Percentiles rank a stretch among this genome's conserved stretches.
These are phyloP conservation scores for Lipotes vexillifer DNA, from an alignment of 2,113 vertebrate genomes.

Conservation along the genomic window DNA sequence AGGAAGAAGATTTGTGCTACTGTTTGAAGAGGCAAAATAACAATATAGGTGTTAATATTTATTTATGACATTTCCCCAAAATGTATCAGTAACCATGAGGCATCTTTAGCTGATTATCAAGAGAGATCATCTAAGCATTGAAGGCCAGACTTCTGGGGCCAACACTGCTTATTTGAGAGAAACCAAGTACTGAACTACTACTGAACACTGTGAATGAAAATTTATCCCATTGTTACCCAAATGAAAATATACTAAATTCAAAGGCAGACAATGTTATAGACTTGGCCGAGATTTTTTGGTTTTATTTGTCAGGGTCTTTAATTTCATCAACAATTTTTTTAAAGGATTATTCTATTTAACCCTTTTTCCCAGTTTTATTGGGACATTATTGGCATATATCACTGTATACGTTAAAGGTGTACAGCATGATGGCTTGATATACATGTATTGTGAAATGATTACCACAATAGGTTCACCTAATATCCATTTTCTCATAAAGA, in stretches of 20 bases:
- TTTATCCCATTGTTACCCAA: neutral
- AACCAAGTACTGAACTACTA: neutral
- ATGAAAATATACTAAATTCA: neutral
- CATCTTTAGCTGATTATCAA: neutral
- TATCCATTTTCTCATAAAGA: neutral
- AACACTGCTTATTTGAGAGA: neutral
- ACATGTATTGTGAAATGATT: neutral
- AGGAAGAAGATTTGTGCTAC: neutral
- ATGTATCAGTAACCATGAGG: neutral
- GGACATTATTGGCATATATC: neutral
- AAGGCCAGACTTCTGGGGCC: neutral
- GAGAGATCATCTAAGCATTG: neutral
- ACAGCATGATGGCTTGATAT: neutral
- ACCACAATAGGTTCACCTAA: neutral
- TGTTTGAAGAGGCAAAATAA: neutral
- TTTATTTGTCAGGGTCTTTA: neutral
- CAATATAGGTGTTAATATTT: neutral
- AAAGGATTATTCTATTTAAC: neutral
- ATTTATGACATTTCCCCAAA: neutral
- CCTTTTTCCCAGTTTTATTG: neutral
- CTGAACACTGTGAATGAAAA: neutral
- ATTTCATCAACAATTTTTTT: neutral
- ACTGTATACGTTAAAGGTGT: neutral
- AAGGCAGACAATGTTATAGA: neutral
- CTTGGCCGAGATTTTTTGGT: neutral